Evolutionary conservation across 2,113 vertebrate species (phyloP).

Genomic region (Oenanthe oenanthe): DNA sequence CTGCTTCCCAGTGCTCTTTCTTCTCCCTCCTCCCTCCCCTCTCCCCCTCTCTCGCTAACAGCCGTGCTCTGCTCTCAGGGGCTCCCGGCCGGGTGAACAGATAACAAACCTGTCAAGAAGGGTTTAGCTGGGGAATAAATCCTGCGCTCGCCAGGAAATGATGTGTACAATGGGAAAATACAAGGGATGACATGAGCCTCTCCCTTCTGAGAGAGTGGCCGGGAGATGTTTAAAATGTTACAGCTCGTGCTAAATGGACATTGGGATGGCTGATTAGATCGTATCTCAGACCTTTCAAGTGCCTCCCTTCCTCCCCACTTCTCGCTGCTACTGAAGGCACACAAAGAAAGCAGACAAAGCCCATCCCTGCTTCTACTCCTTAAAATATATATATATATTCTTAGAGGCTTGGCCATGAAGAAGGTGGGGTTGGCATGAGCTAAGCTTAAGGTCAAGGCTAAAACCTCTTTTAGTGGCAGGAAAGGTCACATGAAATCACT

Average conservation of each 20-base stretch:
- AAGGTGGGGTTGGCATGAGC: conserved; percentile 73
- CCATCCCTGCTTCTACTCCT: conserved; percentile 18
- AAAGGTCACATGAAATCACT: conserved; percentile 81
- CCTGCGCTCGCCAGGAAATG: conserved; percentile 80
- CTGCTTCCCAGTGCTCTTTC: conserved; percentile 78
- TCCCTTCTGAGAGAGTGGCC: conserved; percentile 77
- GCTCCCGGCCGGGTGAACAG: conserved; percentile 84
- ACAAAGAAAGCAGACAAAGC: conserved; percentile 77
- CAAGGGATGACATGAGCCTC: conserved; percentile 77
- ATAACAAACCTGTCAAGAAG: conserved; percentile 91
- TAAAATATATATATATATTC: not conserved
- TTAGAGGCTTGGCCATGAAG: conserved; percentile 70
- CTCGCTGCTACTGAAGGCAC: conserved; percentile 47
- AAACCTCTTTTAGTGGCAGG: conserved; percentile 74
- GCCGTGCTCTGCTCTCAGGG: conserved; percentile 82
- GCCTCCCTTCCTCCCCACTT: conserved; percentile 71
- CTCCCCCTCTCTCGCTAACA: conserved; percentile 74
- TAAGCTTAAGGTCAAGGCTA: conserved; percentile 79
- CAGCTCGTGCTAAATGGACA: conserved; percentile 73
- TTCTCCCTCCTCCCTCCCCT: conserved; percentile 47
- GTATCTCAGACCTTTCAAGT: conserved; percentile 76
- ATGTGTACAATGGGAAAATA: conserved; percentile 81
- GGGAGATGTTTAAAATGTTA: conserved; percentile 78
- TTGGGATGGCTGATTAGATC: conserved; percentile 83
- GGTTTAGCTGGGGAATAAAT: conserved; percentile 86